These are phyloP conservation scores for Sphaerodactylus townsendi DNA, from an alignment of 2,113 vertebrate species.

Conservation along the genomic window DNA sequence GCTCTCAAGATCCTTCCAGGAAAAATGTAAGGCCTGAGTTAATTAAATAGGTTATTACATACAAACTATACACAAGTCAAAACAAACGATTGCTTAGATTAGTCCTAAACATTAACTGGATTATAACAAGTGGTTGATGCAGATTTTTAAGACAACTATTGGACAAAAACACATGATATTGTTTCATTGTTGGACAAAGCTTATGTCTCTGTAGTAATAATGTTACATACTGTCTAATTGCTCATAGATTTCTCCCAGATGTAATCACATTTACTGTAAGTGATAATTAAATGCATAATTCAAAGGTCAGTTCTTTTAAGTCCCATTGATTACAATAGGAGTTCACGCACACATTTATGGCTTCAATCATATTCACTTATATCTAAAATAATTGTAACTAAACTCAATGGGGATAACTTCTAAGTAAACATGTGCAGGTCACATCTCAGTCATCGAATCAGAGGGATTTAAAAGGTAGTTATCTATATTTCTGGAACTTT, in stretches of 20 bases:
- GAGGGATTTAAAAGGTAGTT: not conserved
- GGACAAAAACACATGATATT: not conserved
- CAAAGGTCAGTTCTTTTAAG: not conserved
- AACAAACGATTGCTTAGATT: not conserved
- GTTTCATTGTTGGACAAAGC: not conserved
- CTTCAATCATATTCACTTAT: not conserved
- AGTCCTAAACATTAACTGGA: not conserved
- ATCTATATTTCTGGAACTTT: not conserved
- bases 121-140: not conserved
- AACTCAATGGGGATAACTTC: not conserved
- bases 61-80: not conserved
- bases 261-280: not conserved
- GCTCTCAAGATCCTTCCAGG: not conserved
- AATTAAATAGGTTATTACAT: constrained; percentile 4
- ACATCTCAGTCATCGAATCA: not conserved
- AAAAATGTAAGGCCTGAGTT: not conserved
- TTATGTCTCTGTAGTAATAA: not conserved
- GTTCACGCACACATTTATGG: not conserved
- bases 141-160: not conserved
- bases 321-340: not conserved
- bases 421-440: not conserved
- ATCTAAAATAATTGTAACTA: not conserved
- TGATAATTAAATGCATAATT: constrained; percentile 12
- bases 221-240: not conserved
- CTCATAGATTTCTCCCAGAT: not conserved